Conservation (phyloP, 1,140 invertebrate genomes). For the Hypsibius dujardini region DNA sequence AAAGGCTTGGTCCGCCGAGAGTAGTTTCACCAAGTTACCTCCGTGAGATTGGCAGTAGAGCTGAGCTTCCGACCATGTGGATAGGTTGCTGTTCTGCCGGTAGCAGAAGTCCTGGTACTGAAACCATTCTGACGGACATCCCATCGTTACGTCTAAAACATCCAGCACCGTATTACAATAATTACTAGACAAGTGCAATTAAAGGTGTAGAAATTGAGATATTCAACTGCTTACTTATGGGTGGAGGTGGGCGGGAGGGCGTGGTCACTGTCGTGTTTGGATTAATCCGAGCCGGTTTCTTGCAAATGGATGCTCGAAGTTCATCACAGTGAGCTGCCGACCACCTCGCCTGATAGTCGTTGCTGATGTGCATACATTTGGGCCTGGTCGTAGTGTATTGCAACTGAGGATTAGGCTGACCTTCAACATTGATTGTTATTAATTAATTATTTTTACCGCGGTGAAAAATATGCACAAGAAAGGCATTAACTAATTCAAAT, state of each 20-base stretch:
- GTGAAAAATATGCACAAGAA: too few relatives aligned
- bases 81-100: neutral
- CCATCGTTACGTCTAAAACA: constrained; percentile 2
- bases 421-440: too few relatives aligned
- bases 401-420: neutral
- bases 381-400: neutral
- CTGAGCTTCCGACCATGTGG: neutral
- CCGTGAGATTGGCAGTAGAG: neutral
- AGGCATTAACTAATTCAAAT: too few relatives aligned
- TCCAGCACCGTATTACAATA: neutral
- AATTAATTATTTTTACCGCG: too few relatives aligned
- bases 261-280: neutral
- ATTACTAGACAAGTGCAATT: neutral
- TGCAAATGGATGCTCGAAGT: neutral
- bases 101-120: neutral
- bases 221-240: too few relatives aligned
- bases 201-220: too few relatives aligned
- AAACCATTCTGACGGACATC: neutral
- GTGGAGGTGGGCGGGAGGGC: neutral
- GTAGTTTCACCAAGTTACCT: neutral
- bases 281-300: neutral
- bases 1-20: too few relatives aligned
- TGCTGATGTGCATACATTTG: neutral
- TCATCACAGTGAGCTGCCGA: neutral
- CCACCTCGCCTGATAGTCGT: neutral